phyloP scores from a whole-genome alignment of 2,888 invertebrate species.

The Drosophila borealis region DNA sequence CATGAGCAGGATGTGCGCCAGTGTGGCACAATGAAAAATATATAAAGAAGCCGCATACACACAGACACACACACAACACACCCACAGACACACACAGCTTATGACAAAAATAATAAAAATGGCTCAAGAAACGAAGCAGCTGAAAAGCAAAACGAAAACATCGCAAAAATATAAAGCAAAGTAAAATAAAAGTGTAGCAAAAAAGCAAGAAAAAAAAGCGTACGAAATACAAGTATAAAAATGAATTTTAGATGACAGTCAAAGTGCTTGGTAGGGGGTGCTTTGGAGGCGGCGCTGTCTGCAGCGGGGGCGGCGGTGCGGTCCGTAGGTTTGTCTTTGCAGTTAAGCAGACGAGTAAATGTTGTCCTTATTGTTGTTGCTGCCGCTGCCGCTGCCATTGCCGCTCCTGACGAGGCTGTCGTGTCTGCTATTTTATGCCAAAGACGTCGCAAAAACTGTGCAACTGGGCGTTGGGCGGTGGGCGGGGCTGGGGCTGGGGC shows the following conservation, averaged over 20 bases:
- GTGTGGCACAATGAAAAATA: conserved; percentile 82
- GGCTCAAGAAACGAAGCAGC: conserved; percentile 76
- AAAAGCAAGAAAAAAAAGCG: conserved; percentile 54
- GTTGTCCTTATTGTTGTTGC: conserved; percentile 79
- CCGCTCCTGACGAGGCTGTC: conserved; percentile 53
- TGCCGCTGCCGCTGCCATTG: conserved; percentile 18
- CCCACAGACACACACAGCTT: conserved; percentile 49
- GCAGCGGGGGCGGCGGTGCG: conserved; percentile 21
- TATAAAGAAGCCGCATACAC: conserved; percentile 75
- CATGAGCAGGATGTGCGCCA: conserved; percentile 77
- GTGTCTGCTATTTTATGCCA: conserved; percentile 59
- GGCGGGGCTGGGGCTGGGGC: conserved; percentile 18
- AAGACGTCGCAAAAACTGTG: conserved; percentile 56
- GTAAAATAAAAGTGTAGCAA: conserved; percentile 46
- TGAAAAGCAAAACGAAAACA: conserved; percentile 64
- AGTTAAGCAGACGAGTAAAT: conserved; percentile 81
- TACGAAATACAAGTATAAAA: conserved; percentile 78
- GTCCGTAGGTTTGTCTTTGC: conserved; percentile 77
- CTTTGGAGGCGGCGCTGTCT: conserved; percentile 8
- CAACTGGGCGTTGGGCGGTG: conserved; percentile 45
- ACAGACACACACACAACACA: conserved; percentile 36
- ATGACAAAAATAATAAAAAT: conserved; percentile 82
- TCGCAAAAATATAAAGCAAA: conserved; percentile 67
- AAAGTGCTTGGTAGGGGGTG: conserved; percentile 53
- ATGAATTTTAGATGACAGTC: conserved; percentile 82